Base-by-base conservation (phyloP, 2,113 vertebrate species). In the Syngnathus scovelli region DNA sequence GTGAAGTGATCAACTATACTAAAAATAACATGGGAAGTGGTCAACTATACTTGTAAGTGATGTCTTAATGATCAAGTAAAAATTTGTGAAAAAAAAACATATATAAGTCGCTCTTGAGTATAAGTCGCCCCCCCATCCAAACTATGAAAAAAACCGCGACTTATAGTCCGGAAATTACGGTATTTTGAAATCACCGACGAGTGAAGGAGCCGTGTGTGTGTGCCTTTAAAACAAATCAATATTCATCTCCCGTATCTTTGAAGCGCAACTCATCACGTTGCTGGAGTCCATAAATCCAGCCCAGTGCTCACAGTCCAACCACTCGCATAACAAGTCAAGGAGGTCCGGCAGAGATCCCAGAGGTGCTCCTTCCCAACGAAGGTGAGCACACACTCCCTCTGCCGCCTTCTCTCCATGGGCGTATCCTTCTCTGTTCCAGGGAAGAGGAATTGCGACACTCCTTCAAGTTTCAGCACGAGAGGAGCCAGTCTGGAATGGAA, bases 381-480 rank as follows among this genome's bases (percentile, higher is more conserved):
- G 75, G 77, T 59, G 80, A 59, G 56, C 56, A 18, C 33, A 37
- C 49, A 9, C 49, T 52, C 49, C 49, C 49, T n/a, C 33, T 16
- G 16, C 56, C 15, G 36, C 38, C 60, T 43, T 15, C n/a, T 23
- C n/a, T 7, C 19, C 58, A 78, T 79, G 76, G 86, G 86, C 62
- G 83, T 77, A 81, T 69, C 11, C 12, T 1, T 33, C 21, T 27
- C 1, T 65, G n/a, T 68, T 15, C 69, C 67, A 77, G 78, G 70
- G 61, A 11, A 48, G 60, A 21, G n/a, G 11, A 61, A 68, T 86
- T 81, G 72, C 79, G 46, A 78, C 69, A 77, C 68, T 63, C 16
- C 27, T 48, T 8, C 21, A 69, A 8, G 62, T 68, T 78, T 41
- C 36, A 48, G 37, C 52, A 27, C 10, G 52, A 52, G 49, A n/a